These are phyloP conservation scores for Schizopygopsis pylzovi DNA, from an alignment of 2,797 vertebrate genomes.

Conservation along the genomic window DNA sequence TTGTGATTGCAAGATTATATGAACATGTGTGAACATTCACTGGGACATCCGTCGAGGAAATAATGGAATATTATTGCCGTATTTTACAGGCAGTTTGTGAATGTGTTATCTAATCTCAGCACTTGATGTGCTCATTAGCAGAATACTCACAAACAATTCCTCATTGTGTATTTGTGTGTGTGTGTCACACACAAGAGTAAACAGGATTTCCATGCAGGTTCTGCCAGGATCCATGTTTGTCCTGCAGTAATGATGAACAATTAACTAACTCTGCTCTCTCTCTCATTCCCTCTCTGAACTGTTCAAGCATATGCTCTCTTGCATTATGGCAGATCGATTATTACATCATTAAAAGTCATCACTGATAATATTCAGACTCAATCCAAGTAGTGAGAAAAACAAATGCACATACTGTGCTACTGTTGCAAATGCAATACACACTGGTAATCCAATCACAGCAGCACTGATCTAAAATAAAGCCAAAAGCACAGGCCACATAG, in stretches of 20 bases:
- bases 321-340: constrained; percentile 23
- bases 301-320: constrained; percentile 25
- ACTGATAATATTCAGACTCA: constrained; percentile 12
- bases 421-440: no score
- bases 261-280: constrained; percentile 39
- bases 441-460: neutral
- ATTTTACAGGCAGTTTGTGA: constrained; percentile 32
- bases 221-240: constrained; percentile 55
- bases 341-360: constrained; percentile 33
- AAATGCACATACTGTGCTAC: constrained; percentile 6
- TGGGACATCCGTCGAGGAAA: neutral
- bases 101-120: constrained; percentile 26
- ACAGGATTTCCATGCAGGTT: constrained; percentile 48
- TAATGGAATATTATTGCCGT: neutral
- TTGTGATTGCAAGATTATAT: neutral
- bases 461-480: neutral
- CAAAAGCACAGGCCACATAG: neutral
- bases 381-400: neutral
- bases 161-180: constrained; percentile 51
- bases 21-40: constrained; percentile 4
- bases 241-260: constrained; percentile 53
- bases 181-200: constrained; percentile 25
- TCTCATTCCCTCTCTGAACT: constrained; percentile 12
- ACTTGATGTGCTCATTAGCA: constrained; percentile 62
- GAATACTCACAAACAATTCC: constrained; percentile 47